phyloP scores from a whole-genome alignment of 2,888 invertebrate genomes.

The Chironomus riparius region DNA sequence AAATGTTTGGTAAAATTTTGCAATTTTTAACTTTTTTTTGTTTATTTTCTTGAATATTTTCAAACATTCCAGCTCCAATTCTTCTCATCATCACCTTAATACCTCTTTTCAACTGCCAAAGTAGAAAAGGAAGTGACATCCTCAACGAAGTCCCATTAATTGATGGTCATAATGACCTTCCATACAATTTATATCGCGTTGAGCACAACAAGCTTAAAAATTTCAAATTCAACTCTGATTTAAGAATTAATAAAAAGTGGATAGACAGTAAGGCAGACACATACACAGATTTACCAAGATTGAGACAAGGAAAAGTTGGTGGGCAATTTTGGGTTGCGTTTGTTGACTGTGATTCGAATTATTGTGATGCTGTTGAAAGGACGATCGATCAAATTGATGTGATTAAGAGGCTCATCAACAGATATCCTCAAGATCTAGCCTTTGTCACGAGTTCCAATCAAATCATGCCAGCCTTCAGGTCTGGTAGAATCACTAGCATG shows the following conservation, averaged over 20 bases:
- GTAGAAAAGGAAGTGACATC: slow-evolving; percentile 16
- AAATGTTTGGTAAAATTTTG: too few relatives aligned
- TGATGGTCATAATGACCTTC: slow-evolving; percentile 44
- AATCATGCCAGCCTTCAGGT: slow-evolving; percentile 43
- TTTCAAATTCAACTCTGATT: slow-evolving; percentile 40
- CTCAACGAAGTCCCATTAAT: slow-evolving; percentile 28
- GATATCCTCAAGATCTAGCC: slow-evolving; percentile 40
- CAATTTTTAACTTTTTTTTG: too few relatives aligned
- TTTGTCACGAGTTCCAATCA: slow-evolving; percentile 40
- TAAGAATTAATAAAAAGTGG: slow-evolving; percentile 40
- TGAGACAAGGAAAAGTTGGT: slow-evolving; percentile 46
- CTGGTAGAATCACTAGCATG: slow-evolving; percentile 48
- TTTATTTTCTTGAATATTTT: too few relatives aligned
- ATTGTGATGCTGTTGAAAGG: slow-evolving; percentile 48
- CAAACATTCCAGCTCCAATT: too few relatives aligned
- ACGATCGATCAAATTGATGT: slow-evolving; percentile 54
- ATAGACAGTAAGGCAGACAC: slow-evolving; percentile 32
- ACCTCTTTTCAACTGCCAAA: too few relatives aligned
- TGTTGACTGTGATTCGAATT: slow-evolving; percentile 46
- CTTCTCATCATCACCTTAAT: too few relatives aligned
- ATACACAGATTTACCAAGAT: slow-evolving; percentile 47
- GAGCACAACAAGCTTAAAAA: slow-evolving; percentile 40
- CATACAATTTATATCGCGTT: slow-evolving; percentile 40
- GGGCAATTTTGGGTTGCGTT: slow-evolving; percentile 57
- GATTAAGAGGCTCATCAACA: slow-evolving; percentile 46